Conservation (phyloP, 2,888 invertebrate genomes). For the Synanthedon vespiformis region DNA sequence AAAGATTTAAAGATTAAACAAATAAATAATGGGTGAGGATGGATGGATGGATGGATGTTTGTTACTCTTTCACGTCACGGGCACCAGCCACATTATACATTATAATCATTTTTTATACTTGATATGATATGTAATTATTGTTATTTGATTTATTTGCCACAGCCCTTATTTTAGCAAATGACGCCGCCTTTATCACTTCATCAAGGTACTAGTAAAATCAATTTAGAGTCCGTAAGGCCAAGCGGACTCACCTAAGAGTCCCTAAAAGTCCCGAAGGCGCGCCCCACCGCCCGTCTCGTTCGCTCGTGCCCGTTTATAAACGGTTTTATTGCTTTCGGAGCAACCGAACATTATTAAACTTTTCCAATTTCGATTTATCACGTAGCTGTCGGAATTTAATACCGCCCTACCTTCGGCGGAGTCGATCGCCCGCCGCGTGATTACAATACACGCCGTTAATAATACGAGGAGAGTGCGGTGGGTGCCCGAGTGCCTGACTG, state of each 20-base stretch:
- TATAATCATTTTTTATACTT: too few relatives aligned
- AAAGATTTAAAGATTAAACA: too few relatives aligned
- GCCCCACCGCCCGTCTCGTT: slow-evolving; percentile 66
- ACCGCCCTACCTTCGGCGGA: slow-evolving; percentile 70
- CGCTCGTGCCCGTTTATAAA: slow-evolving; percentile 70
- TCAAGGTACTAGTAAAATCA: slow-evolving; percentile 60
- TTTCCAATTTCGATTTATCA: slow-evolving; percentile 73
- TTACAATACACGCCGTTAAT: slow-evolving; percentile 71
- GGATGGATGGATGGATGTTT: too few relatives aligned
- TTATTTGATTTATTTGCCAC: background rate
- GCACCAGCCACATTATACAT: too few relatives aligned
- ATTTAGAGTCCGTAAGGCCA: slow-evolving; percentile 54
- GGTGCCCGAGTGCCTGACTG: slow-evolving; percentile 11
- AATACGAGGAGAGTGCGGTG: slow-evolving; percentile 51
- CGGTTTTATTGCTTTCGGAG: slow-evolving; percentile 72
- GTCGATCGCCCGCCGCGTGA: slow-evolving; percentile 70
- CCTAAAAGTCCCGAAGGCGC: slow-evolving; percentile 66
- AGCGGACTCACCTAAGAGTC: slow-evolving; percentile 59
- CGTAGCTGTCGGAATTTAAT: slow-evolving; percentile 72
- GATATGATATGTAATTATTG: background rate
- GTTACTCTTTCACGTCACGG: too few relatives aligned
- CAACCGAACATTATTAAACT: slow-evolving; percentile 73
- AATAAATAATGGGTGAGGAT: too few relatives aligned
- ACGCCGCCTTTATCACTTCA: slow-evolving; percentile 48
- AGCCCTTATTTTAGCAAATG: slow-evolving; percentile 16